Evolutionary conservation across 1,140 invertebrate species (phyloP), one percentile per base, ranked within the genome.

Genomic region (Kradibia gibbosae): DNA sequence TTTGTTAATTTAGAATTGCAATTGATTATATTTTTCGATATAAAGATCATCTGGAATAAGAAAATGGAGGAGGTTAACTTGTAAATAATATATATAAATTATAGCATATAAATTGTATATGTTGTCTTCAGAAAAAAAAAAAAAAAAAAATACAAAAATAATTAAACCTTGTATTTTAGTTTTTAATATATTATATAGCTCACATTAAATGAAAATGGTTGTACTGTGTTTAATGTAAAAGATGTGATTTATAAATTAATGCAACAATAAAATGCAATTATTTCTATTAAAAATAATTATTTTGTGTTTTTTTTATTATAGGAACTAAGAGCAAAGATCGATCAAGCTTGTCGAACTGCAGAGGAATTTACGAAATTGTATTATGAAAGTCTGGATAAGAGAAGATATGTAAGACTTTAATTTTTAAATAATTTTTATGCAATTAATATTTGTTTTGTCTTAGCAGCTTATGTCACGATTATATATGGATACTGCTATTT

Each of bases 311-410:
- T 36, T 75, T 57, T 82, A 81, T 86, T 84, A 11, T 78, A 92
- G 91, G 92, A 92, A 55, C 74, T 89, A 17, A 91, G 91, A 83
- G 42, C 82, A 77, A 95, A 95, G 89, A 92, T 95, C 62, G 95
- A 97, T 80, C 93, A 94, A 86, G 95, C 95, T 48, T 94, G 94
- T 85, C 92, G 94, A 84, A 95, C 95, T 22, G 96, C 95, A 0
- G 95, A 96, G 89, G 94, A 96, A 86, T 97, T 97, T 86, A 95
- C 94, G 17, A 95, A 95, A 88, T 88, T 96, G 3, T 97, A 95
- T 89, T 97, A 97, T 88, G 95, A 96, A 86, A 94, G 93, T 87
- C 90, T 96, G 70, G 96, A 97, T 86, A 96, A 96, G 86, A 93
- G 94, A 81, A 92, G 96, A 90, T 95, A 97, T 92, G 94, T 96